Base-by-base conservation (phyloP, 1,140 invertebrate genomes). In the Ditylenchus dipsaci region DNA sequence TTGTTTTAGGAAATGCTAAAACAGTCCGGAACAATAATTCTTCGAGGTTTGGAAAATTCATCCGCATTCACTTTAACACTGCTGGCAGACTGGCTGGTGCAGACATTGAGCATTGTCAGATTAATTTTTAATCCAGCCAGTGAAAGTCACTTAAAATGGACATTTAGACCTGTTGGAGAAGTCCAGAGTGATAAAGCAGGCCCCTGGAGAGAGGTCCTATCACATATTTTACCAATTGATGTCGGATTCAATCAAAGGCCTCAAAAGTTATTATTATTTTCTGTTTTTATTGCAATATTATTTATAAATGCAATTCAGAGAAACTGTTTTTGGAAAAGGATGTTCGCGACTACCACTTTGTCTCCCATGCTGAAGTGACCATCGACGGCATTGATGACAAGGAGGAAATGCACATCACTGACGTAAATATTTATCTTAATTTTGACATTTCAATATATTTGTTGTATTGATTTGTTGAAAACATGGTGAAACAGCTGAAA, bases 151-250 rank as follows among this genome's bases (percentile, higher is more conserved):
- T 15, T 47, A 15, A 47, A 47, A 47, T 21, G 15, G 21, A 47
- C 21, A 47, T 27, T 56, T 71, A 96, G 94, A 99, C 88, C 88
- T 99, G 87, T 88, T 99, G 83, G 96, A 99, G 87, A 99, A 99
- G 87, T 97, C 96, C 85, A 93, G 96, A 90, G 96, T 99, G 86
- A 98, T 97, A 86, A 97, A 94, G 82, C 96, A 99, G 87, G 93
- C 95, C 84, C 83, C 91, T 72, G 87, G 94, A 76, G 95, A 98
- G 87, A 90, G 95, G 86, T 98, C 95, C 76, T 98, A 97, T 88
- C 95, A 98, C 86, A 97, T 98, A 85, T 98, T 99, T 91, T 98
- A 99, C 88, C 95, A 98, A 85, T 90, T 99, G 21, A 94, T 97
- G 91, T 97, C 95, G 78, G 91, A 91, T 73, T 88, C 91, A 71